A percentile compares a stretch with the other conserved stretches of the same genome.
Conservation (phyloP, 2,797 vertebrate species). For the Pteronotus mesoamericanus region DNA sequence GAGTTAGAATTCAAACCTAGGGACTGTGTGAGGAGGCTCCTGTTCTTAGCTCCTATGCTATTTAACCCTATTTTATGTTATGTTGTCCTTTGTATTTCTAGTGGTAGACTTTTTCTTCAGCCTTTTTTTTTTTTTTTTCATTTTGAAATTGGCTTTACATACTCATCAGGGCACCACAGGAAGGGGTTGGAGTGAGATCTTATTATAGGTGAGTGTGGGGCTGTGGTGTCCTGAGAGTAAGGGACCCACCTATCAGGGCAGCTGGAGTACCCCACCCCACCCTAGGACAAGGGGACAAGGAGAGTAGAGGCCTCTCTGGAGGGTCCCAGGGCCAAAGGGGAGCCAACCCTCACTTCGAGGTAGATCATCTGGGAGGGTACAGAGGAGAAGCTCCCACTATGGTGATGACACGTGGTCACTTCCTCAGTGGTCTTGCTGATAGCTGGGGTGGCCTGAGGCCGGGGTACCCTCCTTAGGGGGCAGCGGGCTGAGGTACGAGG, state of each 20-base stretch:
- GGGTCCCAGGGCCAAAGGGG: slow-evolving; percentile 30
- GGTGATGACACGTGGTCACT: neutral
- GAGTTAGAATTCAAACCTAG: neutral
- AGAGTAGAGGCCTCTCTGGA: slow-evolving; percentile 20
- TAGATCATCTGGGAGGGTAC: slow-evolving; percentile 58
- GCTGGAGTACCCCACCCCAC: slow-evolving; percentile 41
- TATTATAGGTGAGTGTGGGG: slow-evolving; percentile 45
- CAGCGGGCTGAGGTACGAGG: slow-evolving; percentile 88
- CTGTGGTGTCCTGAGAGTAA: slow-evolving; percentile 57
- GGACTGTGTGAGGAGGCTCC: no score
- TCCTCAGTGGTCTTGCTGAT: slow-evolving; percentile 83
- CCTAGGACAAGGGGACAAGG: slow-evolving; percentile 35
- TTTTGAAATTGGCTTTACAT: slow-evolving; percentile 69
- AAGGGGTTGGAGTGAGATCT: slow-evolving; percentile 11
- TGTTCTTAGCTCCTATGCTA: neutral
- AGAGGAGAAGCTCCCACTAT: slow-evolving; percentile 31
- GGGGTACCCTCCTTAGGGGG: slow-evolving; percentile 82
- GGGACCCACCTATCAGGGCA: slow-evolving; percentile 37
- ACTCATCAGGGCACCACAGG: slow-evolving; percentile 21
- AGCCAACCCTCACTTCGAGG: slow-evolving; percentile 69
- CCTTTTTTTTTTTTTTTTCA: neutral
- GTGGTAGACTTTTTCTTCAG: neutral
- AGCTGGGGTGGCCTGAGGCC: slow-evolving; percentile 67
- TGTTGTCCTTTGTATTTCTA: neutral
- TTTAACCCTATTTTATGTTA: neutral